Evolutionary conservation across 2,113 vertebrate genomes (phyloP), one percentile per base, ranked within the genome.

Genomic region (Ceyx melanurus): DNA sequence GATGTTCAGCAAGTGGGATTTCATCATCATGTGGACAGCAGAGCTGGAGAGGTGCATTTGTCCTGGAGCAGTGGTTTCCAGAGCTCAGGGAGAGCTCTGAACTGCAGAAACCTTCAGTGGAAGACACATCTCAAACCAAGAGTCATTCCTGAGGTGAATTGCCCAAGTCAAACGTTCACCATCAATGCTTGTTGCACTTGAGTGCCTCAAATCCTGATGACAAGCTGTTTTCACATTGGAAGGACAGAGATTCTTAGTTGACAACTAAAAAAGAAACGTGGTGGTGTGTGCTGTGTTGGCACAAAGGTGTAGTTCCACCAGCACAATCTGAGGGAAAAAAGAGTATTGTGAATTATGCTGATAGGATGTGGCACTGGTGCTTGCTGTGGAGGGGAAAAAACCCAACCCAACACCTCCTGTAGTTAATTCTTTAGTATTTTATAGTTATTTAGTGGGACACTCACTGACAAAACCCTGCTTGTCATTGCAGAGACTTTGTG

Each of bases 401-500:
- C 11, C 8, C 35, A 74, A 45, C 31, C 5, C 14, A 19, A 31
- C 3, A 3, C 18, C 37, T 62, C 9, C 33, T 64, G 13, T 76
- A 80, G 71, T 28, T 21, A 25, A 21, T 80, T 82, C 12, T 67
- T 4, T 33, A 48, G 35, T 11, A 7, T 35, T 35, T 35, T 35
- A 35, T 35, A 35, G 35, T 35, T 35, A 7, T 67, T 5, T 33
- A 48, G 35, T 61, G 23, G 10, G 79, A 61, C 20, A 9, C 11
- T 80, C 73, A 16, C 43, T 92, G 71, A 92, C 56, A 85, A 46
- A 74, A 45, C 50, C 60, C 9, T 94, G 50, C 64, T 93, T 88
- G 57, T 75, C 64, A 93, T 98, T 98, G 87, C 93, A 99, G 99
- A 87, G 99, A 99, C 84, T 99, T 99, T 97, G 97, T 99, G 96